Percentiles rank a stretch among this genome's conserved stretches.
Evolutionary conservation across 2,888 invertebrate species (phyloP).

Genomic region (Penaeus monodon): DNA sequence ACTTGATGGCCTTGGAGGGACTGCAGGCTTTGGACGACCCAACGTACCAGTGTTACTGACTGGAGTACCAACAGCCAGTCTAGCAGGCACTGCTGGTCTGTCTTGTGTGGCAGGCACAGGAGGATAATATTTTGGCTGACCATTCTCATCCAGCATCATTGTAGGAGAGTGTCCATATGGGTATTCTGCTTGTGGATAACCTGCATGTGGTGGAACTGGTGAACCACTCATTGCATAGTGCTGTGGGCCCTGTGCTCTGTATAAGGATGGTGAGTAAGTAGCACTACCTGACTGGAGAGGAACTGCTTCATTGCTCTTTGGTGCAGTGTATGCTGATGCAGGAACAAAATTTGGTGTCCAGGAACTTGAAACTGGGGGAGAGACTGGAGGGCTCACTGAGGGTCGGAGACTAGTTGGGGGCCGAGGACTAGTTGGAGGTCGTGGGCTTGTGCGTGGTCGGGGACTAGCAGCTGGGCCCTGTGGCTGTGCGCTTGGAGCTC

Average conservation of each 20-base stretch:
- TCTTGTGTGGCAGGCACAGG: conserved; percentile 51
- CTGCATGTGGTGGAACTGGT: too few relatives aligned
- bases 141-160: not conserved
- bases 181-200: conserved; percentile 10
- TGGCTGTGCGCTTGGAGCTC: not conserved
- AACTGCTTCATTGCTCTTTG: not conserved
- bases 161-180: not conserved
- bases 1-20: conserved; percentile 59
- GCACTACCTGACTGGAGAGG: not conserved
- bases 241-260: not conserved
- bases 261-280: not conserved
- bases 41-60: conserved; percentile 43
- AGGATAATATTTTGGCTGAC: conserved; percentile 34
- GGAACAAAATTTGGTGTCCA: conserved; percentile 63
- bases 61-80: conserved; percentile 48
- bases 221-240: too few relatives aligned
- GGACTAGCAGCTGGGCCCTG: too few relatives aligned
- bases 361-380: conserved; percentile 13
- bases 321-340: conserved; percentile 53
- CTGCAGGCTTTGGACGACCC: conserved; percentile 59
- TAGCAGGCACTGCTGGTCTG: conserved; percentile 57
- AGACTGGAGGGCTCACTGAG: not conserved
- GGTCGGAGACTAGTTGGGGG: not conserved
- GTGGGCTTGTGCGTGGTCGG: not conserved
- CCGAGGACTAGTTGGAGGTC: not conserved